These are phyloP conservation scores for Leptocoma aspasia DNA, from an alignment of 2,113 vertebrate genomes.

Conservation along the genomic window DNA sequence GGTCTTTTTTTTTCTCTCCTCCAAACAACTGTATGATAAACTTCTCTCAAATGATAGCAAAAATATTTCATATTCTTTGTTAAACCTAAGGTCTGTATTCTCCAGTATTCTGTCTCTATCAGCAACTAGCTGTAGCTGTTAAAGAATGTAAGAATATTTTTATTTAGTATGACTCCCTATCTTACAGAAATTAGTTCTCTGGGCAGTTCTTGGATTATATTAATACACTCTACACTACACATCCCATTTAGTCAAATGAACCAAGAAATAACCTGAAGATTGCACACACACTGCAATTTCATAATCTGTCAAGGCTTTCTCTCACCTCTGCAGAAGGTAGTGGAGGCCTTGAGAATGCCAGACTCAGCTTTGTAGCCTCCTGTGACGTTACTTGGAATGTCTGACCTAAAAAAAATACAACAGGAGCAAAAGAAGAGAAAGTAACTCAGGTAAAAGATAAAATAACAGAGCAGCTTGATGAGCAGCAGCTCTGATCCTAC, in stretches of 20 bases:
- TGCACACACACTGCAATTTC: neutral
- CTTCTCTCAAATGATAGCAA: neutral
- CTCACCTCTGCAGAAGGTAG: slow-evolving; percentile 80
- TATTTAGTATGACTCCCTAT: neutral
- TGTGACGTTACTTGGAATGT: slow-evolving; percentile 78
- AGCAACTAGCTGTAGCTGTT: neutral
- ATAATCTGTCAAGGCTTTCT: neutral
- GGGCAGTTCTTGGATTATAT: neutral
- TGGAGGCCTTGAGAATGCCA: slow-evolving; percentile 80
- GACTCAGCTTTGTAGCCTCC: slow-evolving; percentile 87
- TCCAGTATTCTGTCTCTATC: neutral
- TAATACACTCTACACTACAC: neutral
- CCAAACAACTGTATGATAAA: neutral
- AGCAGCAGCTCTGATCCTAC: neutral
- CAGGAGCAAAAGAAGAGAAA: neutral
- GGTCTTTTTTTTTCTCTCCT: neutral
- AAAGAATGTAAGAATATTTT: neutral
- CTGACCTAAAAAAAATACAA: slow-evolving; percentile 68
- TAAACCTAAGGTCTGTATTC: neutral
- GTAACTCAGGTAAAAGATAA: neutral
- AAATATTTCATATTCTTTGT: neutral
- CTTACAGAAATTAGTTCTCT: neutral
- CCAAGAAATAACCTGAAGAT: neutral
- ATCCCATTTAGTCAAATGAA: neutral
- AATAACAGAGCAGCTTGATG: neutral